Percentiles rank a stretch among this genome's conserved stretches.
These are phyloP conservation scores for Paelopatides confundens DNA, from an alignment of 53 echinoderm and acorn worm species.

Conservation along the genomic window DNA sequence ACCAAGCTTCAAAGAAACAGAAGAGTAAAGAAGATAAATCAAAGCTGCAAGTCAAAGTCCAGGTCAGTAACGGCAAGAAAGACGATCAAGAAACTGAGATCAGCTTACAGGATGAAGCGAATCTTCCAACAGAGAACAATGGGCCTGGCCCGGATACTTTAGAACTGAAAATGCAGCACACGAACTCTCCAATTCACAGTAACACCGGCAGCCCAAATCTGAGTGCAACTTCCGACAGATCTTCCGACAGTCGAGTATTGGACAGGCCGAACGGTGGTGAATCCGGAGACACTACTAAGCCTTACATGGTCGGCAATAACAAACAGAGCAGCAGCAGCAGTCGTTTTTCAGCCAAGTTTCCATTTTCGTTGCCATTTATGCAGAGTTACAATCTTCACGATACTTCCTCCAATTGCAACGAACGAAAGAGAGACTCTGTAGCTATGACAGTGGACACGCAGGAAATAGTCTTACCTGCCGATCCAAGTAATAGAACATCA, in stretches of 20 bases:
- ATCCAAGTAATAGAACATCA: background rate
- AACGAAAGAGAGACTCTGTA: slow-evolving; percentile 26
- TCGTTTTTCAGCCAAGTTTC: slow-evolving; percentile 19
- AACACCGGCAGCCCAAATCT: slow-evolving; percentile 21
- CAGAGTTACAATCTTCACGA: slow-evolving; percentile 36
- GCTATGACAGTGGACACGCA: background rate
- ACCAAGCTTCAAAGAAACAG: slow-evolving; percentile 54
- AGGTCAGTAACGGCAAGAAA: slow-evolving; percentile 54
- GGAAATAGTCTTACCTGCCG: background rate
- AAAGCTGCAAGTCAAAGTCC: slow-evolving; percentile 1
- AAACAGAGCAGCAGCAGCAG: background rate
- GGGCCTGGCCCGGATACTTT: slow-evolving; percentile 71
- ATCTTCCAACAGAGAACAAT: background rate
- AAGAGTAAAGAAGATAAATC: background rate
- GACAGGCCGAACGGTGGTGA: slow-evolving; percentile 25
- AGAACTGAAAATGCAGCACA: slow-evolving; percentile 74
- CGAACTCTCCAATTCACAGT: slow-evolving; percentile 37
- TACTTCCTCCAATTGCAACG: background rate
- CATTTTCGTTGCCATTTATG: slow-evolving; percentile 34
- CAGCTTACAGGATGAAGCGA: background rate
- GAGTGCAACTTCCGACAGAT: slow-evolving; percentile 31
- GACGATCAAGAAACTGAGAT: background rate
- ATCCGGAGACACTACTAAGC: background rate
- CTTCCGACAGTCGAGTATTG: background rate
- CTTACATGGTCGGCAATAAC: background rate